phyloP scores from a whole-genome alignment of 2,888 invertebrate genomes.

The Heteromurus nitidus region DNA sequence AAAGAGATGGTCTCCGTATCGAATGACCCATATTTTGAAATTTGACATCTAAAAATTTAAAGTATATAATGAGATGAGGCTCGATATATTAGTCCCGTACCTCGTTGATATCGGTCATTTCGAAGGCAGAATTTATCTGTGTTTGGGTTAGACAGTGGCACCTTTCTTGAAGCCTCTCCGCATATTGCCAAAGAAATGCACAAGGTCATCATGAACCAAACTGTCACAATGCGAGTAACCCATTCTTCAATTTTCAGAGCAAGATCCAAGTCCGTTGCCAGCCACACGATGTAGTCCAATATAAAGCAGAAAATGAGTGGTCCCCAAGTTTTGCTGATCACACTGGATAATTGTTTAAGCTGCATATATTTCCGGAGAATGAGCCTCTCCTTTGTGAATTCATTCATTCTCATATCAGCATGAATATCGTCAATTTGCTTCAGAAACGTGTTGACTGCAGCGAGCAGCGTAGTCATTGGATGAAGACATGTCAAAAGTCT shows the following conservation, averaged over 20 bases:
- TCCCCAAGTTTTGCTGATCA: constrained; percentile 15
- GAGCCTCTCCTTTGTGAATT: not conserved
- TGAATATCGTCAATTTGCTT: no score
- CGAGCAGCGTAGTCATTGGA: constrained; percentile 10
- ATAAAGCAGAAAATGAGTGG: constrained; percentile 21
- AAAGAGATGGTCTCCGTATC: constrained; percentile 17
- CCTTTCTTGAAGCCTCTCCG: constrained; percentile 28
- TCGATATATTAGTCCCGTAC: not conserved
- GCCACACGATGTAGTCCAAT: constrained; percentile 29
- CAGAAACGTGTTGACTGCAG: constrained; percentile 12
- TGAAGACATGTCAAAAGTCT: constrained; percentile 11
- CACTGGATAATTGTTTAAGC: constrained; percentile 18
- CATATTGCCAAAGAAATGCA: constrained; percentile 17
- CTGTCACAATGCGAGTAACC: constrained; percentile 10
- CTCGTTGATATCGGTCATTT: not conserved
- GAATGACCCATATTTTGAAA: constrained; percentile 25
- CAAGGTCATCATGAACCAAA: constrained; percentile 20
- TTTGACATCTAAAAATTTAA: constrained; percentile 15
- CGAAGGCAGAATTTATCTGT: not conserved
- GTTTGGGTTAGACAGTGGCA: not conserved
- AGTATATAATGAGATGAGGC: not conserved
- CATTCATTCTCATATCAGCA: no score
- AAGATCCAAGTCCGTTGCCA: constrained; percentile 22
- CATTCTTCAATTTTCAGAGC: constrained; percentile 23
- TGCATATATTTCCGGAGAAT: not conserved